Evolutionary conservation across 2,113 vertebrate species (phyloP).

Genomic region (Aix galericulata): DNA sequence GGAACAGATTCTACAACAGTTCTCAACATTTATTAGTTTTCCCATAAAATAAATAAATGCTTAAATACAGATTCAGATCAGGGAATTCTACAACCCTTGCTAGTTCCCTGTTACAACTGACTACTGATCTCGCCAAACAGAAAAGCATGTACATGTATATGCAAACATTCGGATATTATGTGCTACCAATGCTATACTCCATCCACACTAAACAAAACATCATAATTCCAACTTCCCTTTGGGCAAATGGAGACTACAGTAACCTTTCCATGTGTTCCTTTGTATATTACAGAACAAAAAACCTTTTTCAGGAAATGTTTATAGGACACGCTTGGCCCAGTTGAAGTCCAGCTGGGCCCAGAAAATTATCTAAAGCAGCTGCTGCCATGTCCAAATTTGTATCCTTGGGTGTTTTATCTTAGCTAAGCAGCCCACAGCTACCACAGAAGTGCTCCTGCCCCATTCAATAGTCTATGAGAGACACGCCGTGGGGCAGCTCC

Average conservation of each 20-base stretch:
- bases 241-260: not conserved
- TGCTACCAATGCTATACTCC: not conserved
- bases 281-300: not conserved
- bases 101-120: not conserved
- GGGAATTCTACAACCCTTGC: not conserved
- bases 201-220: not conserved
- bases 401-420: not conserved
- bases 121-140: not conserved
- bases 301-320: not conserved
- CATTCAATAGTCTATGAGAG: not conserved
- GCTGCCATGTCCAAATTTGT: not conserved
- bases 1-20: not conserved
- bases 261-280: not conserved
- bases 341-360: not conserved
- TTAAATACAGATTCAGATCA: not conserved
- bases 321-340: not conserved
- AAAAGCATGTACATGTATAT: not conserved
- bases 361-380: not conserved
- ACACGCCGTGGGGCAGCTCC: fast-evolving
- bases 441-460: not conserved
- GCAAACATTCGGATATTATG: not conserved
- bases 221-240: not conserved
- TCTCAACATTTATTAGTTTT: not conserved
- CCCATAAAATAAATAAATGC: not conserved
- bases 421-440: not conserved